phyloP scores from a whole-genome alignment of 2,113 vertebrate species.

The Sceloporus tristichus region DNA sequence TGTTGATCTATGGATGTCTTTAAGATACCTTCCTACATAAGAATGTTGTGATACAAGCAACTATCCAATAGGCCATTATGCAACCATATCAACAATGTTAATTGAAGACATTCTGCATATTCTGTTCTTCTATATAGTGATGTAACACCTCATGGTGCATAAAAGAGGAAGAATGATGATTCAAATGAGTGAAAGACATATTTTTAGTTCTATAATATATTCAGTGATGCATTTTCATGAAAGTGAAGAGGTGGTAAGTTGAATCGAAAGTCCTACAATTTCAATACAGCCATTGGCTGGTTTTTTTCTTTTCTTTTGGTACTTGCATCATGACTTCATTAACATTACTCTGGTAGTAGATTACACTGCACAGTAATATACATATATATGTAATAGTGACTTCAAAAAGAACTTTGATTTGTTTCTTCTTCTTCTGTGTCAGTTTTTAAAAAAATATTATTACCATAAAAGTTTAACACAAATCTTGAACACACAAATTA shows the following conservation, averaged over 20 bases:
- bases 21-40: no score
- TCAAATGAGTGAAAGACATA: not conserved
- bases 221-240: slow-evolving; percentile 4
- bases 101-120: not conserved
- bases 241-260: not conserved
- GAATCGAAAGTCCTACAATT: not conserved
- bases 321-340: no score
- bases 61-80: not conserved
- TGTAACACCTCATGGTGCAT: not conserved
- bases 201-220: not conserved
- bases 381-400: no score
- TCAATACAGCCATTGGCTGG: not conserved
- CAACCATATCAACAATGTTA: not conserved
- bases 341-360: no score
- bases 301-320: not conserved
- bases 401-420: no score
- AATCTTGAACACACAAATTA: no score
- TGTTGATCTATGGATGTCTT: not conserved
- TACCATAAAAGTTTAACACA: no score
- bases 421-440: no score
- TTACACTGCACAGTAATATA: no score
- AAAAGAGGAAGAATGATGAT: not conserved
- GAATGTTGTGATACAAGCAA: not conserved
- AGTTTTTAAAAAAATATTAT: no score
- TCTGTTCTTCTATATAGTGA: not conserved